Percentiles rank a stretch among this genome's conserved stretches.
phyloP scores from a whole-genome alignment of 2,888 invertebrate species.

The Brassicogethes aeneus region DNA sequence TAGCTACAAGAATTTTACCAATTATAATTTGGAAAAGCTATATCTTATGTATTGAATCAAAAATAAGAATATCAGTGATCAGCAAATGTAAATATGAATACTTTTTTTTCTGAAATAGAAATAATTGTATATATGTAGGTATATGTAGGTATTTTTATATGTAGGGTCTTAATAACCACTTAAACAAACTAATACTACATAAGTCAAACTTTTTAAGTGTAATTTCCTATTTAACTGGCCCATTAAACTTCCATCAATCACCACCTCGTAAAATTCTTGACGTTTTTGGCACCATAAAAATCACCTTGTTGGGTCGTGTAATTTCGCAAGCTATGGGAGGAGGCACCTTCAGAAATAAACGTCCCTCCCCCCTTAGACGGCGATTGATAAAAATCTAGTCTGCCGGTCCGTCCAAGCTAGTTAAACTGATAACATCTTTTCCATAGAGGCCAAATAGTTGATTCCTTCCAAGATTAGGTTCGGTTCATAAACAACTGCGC shows the following conservation, averaged over 20 bases:
- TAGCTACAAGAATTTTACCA: too few relatives aligned
- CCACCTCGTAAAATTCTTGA: neutral
- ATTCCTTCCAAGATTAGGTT: slow-evolving; percentile 35
- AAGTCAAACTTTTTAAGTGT: too few relatives aligned
- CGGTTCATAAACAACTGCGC: slow-evolving; percentile 6
- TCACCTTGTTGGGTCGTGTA: slow-evolving; percentile 2
- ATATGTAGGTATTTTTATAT: too few relatives aligned
- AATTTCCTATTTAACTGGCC: too few relatives aligned
- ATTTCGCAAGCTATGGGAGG: neutral
- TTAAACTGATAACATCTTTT: slow-evolving; percentile 48
- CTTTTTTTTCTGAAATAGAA: too few relatives aligned
- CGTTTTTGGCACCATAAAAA: neutral
- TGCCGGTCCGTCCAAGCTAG: slow-evolving; percentile 46
- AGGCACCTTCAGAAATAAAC: neutral
- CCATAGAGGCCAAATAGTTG: slow-evolving; percentile 42
- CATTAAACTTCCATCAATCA: neutral
- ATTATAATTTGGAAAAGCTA: too few relatives aligned
- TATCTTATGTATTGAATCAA: too few relatives aligned
- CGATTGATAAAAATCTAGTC: slow-evolving; percentile 43
- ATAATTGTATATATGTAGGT: too few relatives aligned
- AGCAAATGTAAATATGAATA: too few relatives aligned
- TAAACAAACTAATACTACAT: too few relatives aligned
- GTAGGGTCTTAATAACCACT: too few relatives aligned
- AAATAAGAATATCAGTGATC: too few relatives aligned
- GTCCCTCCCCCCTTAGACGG: slow-evolving; percentile 16